phyloP scores from a whole-genome alignment of 2,888 invertebrate species.

The Tachina fera region DNA sequence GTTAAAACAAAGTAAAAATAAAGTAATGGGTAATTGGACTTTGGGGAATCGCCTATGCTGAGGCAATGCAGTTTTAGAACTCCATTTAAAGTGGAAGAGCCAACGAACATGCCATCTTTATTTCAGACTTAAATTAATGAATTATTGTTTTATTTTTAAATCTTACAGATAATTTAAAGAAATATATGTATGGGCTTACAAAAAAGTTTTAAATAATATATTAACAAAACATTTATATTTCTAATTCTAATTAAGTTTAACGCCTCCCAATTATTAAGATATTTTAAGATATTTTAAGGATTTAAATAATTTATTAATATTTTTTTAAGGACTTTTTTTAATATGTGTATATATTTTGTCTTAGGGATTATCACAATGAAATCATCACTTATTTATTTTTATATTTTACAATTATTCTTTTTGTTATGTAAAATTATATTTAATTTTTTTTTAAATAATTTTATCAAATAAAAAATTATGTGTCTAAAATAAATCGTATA shows the following conservation, averaged over 20 bases:
- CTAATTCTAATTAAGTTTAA: neutral
- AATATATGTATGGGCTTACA: neutral
- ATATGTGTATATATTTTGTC: conserved; percentile 32
- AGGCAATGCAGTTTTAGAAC: too few relatives aligned
- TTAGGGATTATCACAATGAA: conserved; percentile 72
- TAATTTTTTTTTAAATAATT: neutral
- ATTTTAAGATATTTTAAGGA: neutral
- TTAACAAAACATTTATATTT: neutral
- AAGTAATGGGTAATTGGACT: too few relatives aligned
- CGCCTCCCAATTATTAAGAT: conserved; percentile 27
- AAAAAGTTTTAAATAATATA: neutral
- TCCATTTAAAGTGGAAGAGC: too few relatives aligned
- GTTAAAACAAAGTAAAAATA: conserved; percentile 27
- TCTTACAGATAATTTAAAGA: neutral
- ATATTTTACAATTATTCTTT: conserved; percentile 13
- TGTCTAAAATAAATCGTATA: conserved; percentile 35
- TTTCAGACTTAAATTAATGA: too few relatives aligned
- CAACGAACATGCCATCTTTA: too few relatives aligned
- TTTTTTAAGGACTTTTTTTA: conserved; percentile 7
- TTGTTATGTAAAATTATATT: conserved; percentile 7
- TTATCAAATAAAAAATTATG: conserved; percentile 6
- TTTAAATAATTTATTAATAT: conserved; percentile 33
- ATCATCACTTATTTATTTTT: conserved; percentile 68
- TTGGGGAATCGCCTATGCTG: too few relatives aligned
- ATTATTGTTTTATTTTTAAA: too few relatives aligned